Evolutionary conservation across 2,113 vertebrate genomes (phyloP), one percentile per base, ranked within the genome.

Genomic region (Dolichotis patagonum): DNA sequence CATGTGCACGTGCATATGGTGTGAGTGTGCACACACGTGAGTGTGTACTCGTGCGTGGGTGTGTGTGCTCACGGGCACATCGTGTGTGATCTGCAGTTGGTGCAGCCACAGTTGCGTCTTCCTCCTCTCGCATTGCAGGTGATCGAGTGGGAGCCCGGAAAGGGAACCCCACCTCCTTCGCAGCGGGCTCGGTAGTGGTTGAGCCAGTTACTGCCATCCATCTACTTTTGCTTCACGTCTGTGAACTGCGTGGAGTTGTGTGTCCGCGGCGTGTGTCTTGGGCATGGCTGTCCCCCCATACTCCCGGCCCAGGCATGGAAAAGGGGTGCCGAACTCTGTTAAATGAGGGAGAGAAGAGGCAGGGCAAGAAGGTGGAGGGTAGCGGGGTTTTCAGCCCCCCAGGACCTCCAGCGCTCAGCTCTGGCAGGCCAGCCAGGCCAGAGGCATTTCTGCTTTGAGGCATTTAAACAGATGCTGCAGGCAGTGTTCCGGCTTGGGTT

Each of bases 241-340:
- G 17, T 0, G 0, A 13, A 28, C 16, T 20, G 7, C 8, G 0
- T 0, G 38, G 35, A 0, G 3, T 22, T 14, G 20, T 28, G 13
- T 73, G 54, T 8, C 11, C 0, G 14, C 3, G 16, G 13, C 0
- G 3, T 26, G 41, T 49, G 62, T 54, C 52, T 30, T 0, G 14
- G 65, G 41, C 38, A 26, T 30, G 5, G 3, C 71, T 16, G 0
- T 16, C 3, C 24, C 58, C 14, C 4, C 0, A 2, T 13, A 17
- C 14, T 69, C 38, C 0, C 30, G 19, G 56, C 10, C 43, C 60
- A 49, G 52, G 26, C 4, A 0, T 22, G 49, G 20, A 16, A 2
- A 2, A 10, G 2, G 86, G 54, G 0, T 17, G 26, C 5, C 5
- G 10, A 19, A 2, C 22, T 32, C 52, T 41, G 65, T 16, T 24